Percentiles rank a stretch among this genome's conserved stretches.
Evolutionary conservation across 2,888 invertebrate species (phyloP).

Genomic region (Beris chalybata): DNA sequence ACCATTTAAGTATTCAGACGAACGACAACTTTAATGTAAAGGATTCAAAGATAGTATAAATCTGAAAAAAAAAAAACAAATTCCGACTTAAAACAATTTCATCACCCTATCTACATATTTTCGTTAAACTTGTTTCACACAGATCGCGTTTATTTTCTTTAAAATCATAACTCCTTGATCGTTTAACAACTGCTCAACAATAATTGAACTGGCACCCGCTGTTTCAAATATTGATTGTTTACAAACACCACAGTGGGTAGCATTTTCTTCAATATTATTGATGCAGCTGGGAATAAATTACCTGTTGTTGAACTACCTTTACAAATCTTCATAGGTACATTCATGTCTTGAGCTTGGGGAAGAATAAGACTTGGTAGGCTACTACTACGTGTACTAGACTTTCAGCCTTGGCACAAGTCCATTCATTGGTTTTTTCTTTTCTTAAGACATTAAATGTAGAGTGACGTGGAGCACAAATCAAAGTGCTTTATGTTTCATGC

Average conservation of each 20-base stretch:
- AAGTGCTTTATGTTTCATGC: constrained; percentile 20
- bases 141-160: too few species aligned
- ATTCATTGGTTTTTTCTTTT: constrained; percentile 2
- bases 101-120: too few species aligned
- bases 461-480: constrained; percentile 18
- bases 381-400: not conserved
- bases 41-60: too few species aligned
- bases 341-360: not conserved
- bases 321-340: not conserved
- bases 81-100: too few species aligned
- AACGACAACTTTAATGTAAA: too few species aligned
- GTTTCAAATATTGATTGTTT: constrained; percentile 14
- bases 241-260: constrained; percentile 24
- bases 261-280: constrained; percentile 2
- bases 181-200: constrained; percentile 25
- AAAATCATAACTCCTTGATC: too few species aligned
- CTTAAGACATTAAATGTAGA: constrained; percentile 15
- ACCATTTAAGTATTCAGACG: too few species aligned
- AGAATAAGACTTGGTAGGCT: constrained; percentile 14
- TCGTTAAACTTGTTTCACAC: too few species aligned
- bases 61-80: too few species aligned
- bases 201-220: constrained; percentile 27
- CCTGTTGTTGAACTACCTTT: constrained; percentile 9
- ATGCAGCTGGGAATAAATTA: constrained; percentile 17
- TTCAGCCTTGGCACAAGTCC: constrained; percentile 2